Evolutionary conservation across 2,113 vertebrate genomes (phyloP), one percentile per base, ranked within the genome.

Genomic region (Pseudolaguvia tuberculata): DNA sequence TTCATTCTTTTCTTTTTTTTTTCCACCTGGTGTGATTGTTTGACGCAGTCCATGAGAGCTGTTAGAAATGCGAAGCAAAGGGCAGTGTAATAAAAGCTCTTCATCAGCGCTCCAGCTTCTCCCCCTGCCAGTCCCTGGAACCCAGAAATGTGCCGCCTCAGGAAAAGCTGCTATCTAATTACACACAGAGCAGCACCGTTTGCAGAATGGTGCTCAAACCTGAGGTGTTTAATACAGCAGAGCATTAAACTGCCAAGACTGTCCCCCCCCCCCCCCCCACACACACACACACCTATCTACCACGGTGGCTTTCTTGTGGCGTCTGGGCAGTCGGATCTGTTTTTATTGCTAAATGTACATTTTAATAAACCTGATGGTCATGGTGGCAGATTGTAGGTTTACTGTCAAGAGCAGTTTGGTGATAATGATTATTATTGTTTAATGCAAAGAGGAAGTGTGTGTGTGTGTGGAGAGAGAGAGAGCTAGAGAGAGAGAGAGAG

Each of bases 71-170:
- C 39, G 20, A 63, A 55, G 65, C 45, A 69, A 67, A 58, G 27
- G 55, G 65, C 57, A 65, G 31, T 17, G 20, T 55, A 74, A 45
- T 52, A 29, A 66, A 56, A 58, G 35, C 66, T 56, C 79, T 81
- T 39, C 50, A 79, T 65, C 81, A 67, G 20, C 52, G 67, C 77
- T 1, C 39, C 65, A 39, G 47, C 27, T 11, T 35, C 72, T 78
- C 80, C 42, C 42, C 35, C 52, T 11, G 55, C 81, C 81, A 58
- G 80, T 56, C 80, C 76, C 45, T 47, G 20, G 82, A 81, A 78
- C 72, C 75, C 51, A 80, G 72, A 81, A 85, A 85, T 85, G 81
- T 86, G 85, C 84, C 85, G 83, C 83, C 84, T 88, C 84, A 85
- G 86, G 80, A 86, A 61, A 73, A 83, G 72, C 62, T 76, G 75